Base-by-base conservation (phyloP, 2,797 vertebrate genomes). In the Psittacula echo region DNA sequence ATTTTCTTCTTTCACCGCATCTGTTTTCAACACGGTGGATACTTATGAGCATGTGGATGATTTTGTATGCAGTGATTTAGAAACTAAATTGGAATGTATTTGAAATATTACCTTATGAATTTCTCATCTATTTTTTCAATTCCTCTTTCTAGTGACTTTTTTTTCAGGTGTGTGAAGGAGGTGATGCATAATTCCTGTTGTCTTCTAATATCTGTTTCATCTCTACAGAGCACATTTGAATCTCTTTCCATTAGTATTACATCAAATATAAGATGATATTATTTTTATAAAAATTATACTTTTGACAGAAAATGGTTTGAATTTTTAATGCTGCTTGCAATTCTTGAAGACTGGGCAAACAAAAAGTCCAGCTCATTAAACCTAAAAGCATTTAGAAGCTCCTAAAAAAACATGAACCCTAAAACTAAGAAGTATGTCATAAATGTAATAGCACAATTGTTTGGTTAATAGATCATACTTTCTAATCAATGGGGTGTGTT, bases 391-490 rank as follows among this genome's bases (percentile, higher is more conserved):
- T 77, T 66, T 74, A 53, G 50, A 51, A 60, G 14, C 77, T 65
- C 19, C 61, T 89, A 85, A 67, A 39, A 34, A 88, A 96, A 86
- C 34, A 60, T 23, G 41, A 92, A 91, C n/a, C 32, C 6, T 75
- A 71, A 72, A 84, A 60, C 16, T 75, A 87, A 53, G 5, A 62
- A 86, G 32, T 62, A 13, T 45, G 60, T 73, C 34, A 68, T 22
- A 89, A 58, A 30, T 37, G 20, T 79, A 91, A 47, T 23, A 37
- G 53, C 70, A 72, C 30, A 81, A 88, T 93, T 81, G 5, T 48
- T 92, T 95, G 66, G 62, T 83, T 93, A 95, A 94, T 89, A 84
- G 76, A 12, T 92, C 67, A 62, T 67, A 60, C n/a, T 62, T 72
- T 70, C 44, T 92, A 81, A 48, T 37, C 34, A 82, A 5, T 67